phyloP scores from a whole-genome alignment of 2,113 vertebrate species.

The Nycticryphes semicollaris region DNA sequence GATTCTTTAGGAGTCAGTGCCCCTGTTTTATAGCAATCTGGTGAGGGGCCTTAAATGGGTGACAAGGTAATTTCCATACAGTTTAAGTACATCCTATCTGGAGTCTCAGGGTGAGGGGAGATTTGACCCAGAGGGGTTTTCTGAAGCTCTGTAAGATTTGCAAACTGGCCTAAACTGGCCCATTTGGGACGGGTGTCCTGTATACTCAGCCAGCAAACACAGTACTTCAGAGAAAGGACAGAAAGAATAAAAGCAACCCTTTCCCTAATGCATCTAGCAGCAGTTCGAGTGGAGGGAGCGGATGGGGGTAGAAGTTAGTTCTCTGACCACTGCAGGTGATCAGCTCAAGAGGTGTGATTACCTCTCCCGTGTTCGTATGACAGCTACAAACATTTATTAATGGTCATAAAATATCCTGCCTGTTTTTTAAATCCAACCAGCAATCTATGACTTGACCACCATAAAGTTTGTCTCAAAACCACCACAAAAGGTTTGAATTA shows the following conservation, averaged over 20 bases:
- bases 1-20: conserved; percentile 51
- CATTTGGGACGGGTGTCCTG: background rate
- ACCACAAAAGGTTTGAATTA: conserved; percentile 75
- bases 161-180: background rate
- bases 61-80: conserved; percentile 33
- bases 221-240: background rate
- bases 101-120: background rate
- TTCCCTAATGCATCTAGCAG: background rate
- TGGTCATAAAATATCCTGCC: conserved; percentile 68
- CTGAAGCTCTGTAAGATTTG: background rate
- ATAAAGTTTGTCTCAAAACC: conserved; percentile 68
- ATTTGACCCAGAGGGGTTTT: background rate
- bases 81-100: conserved; percentile 8
- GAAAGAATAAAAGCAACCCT: background rate
- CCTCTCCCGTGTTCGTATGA: background rate
- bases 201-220: background rate
- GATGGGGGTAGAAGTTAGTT: background rate
- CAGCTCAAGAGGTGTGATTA: background rate
- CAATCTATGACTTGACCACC: conserved; percentile 33
- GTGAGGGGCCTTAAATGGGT: background rate
- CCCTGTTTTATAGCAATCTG: conserved; percentile 37
- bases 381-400: conserved; percentile 56
- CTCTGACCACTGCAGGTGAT: conserved; percentile 15
- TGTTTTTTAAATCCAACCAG: conserved; percentile 63
- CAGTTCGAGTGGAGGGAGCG: background rate